phyloP scores from a whole-genome alignment of 2,797 vertebrate species.

The Hemibagrus guttatus region DNA sequence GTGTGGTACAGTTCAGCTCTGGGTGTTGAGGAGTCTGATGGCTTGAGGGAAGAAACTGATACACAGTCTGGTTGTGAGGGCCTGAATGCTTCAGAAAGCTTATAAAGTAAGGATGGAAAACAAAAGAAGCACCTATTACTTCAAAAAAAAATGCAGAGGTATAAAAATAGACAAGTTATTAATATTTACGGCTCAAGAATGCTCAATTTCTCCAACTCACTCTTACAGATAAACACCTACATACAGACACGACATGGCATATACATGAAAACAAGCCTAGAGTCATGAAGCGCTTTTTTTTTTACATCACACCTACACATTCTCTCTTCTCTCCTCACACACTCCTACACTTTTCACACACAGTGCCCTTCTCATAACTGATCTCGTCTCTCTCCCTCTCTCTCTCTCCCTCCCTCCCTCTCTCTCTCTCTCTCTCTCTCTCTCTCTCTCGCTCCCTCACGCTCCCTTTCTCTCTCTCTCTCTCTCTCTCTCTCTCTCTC shows the following conservation, averaged over 20 bases:
- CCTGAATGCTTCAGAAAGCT: no score
- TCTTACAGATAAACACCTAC: conserved; percentile 44
- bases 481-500: conserved; percentile 42
- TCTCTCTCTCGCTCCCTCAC: conserved; percentile 40
- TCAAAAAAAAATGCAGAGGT: conserved; percentile 8
- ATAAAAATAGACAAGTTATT: conserved; percentile 56
- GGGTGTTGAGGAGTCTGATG: no score
- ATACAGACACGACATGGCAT: conserved; percentile 60
- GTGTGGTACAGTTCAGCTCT: no score
- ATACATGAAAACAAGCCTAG: conserved; percentile 61
- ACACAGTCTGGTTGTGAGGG: no score
- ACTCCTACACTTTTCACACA: conserved; percentile 48
- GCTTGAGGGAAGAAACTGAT: no score
- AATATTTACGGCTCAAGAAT: conserved; percentile 40
- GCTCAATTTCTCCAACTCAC: conserved; percentile 32
- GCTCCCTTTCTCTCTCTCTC: conserved; percentile 52
- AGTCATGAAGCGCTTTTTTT: conserved; percentile 53
- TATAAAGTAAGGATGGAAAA: not conserved
- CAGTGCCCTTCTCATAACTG: conserved; percentile 29
- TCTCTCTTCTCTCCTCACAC: conserved; percentile 32
- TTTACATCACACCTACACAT: conserved; percentile 55
- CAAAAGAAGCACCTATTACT: conserved; percentile 44
- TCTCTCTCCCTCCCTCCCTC: conserved; percentile 49
- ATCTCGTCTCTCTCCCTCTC: conserved; percentile 33
- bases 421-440: conserved; percentile 46